Conservation (phyloP, 2,797 vertebrate species). For the Typhlichthys subterraneus region DNA sequence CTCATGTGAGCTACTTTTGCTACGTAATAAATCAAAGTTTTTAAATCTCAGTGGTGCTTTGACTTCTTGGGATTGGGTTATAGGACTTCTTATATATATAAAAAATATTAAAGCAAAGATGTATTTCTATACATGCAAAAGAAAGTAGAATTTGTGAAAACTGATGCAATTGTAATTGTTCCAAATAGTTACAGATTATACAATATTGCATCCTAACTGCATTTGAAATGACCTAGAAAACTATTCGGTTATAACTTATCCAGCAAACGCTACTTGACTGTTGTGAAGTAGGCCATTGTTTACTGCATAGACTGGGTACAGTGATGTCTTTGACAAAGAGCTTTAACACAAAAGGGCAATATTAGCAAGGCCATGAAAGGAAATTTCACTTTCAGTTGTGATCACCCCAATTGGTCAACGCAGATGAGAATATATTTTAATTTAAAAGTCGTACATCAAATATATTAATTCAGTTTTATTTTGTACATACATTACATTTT, state of each 20-base stretch:
- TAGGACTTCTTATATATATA: neutral
- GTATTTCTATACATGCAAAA: neutral
- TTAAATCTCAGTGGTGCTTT: constrained; percentile 42
- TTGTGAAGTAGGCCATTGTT: constrained; percentile 11
- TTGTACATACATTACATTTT: neutral
- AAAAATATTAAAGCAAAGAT: neutral
- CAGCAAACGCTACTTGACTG: constrained; percentile 41
- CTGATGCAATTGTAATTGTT: constrained; percentile 9
- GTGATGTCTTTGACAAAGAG: constrained; percentile 29
- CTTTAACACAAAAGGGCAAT: constrained; percentile 10
- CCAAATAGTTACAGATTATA: too few relatives aligned
- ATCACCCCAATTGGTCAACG: constrained; percentile 25
- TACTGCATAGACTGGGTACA: constrained; percentile 26
- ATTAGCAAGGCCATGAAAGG: neutral
- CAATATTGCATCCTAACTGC: too few relatives aligned
- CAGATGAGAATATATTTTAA: neutral
- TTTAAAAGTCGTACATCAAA: neutral
- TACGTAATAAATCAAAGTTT: constrained; percentile 73
- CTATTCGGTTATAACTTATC: constrained; percentile 35
- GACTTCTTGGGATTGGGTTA: constrained; percentile 16
- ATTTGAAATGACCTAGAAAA: too few relatives aligned
- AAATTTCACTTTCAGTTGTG: neutral
- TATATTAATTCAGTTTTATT: constrained; percentile 36
- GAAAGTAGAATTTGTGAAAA: neutral
- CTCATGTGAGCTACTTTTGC: constrained; percentile 73